Conservation (phyloP, 2,113 vertebrate genomes). For the Sprattus sprattus region DNA sequence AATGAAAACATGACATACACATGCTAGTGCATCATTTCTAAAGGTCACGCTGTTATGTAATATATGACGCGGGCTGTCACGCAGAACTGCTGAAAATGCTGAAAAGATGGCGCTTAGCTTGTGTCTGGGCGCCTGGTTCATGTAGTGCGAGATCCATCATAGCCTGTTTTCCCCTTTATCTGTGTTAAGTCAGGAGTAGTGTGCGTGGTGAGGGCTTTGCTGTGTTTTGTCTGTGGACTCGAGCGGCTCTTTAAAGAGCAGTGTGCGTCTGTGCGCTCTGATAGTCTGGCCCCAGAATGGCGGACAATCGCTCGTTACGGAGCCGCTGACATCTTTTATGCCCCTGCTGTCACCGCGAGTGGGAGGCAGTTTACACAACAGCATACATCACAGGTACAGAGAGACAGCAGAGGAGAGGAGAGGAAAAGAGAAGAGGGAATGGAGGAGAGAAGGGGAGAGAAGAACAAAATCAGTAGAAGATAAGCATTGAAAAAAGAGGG, state of each 20-base stretch:
- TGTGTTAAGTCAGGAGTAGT: not conserved
- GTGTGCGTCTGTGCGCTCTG: not conserved
- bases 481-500: no score
- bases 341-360: not conserved
- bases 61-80: not conserved
- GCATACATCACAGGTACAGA: not conserved
- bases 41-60: not conserved
- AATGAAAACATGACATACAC: not conserved
- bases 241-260: not conserved
- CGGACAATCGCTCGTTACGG: not conserved
- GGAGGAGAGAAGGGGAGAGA: not conserved
- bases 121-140: not conserved
- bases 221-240: not conserved
- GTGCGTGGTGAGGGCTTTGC: not conserved
- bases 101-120: not conserved
- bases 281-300: not conserved
- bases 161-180: not conserved
- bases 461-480: not conserved
- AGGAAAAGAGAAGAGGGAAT: not conserved
- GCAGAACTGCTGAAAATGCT: not conserved
- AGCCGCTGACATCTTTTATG: not conserved
- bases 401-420: not conserved
- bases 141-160: not conserved
- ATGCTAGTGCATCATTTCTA: not conserved
- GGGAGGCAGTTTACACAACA: conserved; percentile 8